Evolutionary conservation across 2,797 vertebrate genomes (phyloP).

Genomic region (Masticophis lateralis): DNA sequence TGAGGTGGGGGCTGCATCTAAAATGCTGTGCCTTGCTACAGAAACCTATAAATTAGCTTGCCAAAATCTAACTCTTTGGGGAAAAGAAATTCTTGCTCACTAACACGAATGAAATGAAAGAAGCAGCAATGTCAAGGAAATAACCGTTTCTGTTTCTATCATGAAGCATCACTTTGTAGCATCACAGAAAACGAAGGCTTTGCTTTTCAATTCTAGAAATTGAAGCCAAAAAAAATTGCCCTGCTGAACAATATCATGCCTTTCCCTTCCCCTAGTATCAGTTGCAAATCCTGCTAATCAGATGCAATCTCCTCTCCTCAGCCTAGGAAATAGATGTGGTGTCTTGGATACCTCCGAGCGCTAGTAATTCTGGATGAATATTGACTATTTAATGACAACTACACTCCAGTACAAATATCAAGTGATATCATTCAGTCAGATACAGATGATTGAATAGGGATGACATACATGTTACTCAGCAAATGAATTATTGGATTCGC

Average conservation of each 20-base stretch:
- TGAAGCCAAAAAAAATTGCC: not conserved
- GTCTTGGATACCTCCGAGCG: not conserved
- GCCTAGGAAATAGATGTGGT: not conserved
- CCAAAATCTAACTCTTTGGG: not conserved
- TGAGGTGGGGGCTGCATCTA: not conserved
- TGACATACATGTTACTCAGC: not conserved
- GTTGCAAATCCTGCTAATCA: constrained; percentile 37
- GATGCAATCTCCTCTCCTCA: not conserved
- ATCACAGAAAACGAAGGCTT: not conserved
- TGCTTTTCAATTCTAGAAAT: not conserved
- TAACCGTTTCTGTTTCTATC: not conserved
- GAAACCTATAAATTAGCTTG: not conserved
- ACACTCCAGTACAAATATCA: constrained; percentile 37
- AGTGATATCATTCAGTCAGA: not conserved
- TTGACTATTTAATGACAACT: constrained; percentile 45
- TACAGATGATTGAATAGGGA: constrained; percentile 23
- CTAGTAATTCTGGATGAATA: constrained; percentile 42
- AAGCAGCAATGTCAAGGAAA: not conserved
- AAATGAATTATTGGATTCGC: constrained; percentile 57
- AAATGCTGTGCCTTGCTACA: not conserved
- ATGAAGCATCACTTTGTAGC: not conserved
- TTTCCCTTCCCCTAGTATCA: not conserved
- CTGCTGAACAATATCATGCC: not conserved
- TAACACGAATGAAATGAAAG: constrained; percentile 1
- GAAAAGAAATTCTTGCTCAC: not conserved